These are phyloP conservation scores for Cyclura pinguis DNA, from an alignment of 2,797 vertebrate genomes.

Conservation along the genomic window DNA sequence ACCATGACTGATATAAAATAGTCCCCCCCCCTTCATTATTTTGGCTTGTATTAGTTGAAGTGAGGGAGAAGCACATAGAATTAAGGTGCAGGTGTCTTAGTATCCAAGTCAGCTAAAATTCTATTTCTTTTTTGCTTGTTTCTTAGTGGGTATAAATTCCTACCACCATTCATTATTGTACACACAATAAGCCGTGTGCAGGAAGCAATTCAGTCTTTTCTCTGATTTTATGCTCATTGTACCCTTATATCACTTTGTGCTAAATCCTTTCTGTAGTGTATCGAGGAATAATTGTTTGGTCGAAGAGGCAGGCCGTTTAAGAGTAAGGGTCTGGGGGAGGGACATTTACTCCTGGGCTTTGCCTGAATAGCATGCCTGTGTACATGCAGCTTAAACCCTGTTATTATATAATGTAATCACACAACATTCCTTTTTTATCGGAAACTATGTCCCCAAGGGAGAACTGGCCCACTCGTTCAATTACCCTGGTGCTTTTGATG, in stretches of 20 bases:
- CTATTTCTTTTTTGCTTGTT: neutral
- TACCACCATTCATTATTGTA: neutral
- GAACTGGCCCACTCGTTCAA: neutral
- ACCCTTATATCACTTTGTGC: neutral
- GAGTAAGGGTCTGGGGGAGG: neutral
- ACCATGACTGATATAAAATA: slow-evolving; percentile 26
- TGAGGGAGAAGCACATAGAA: slow-evolving; percentile 38
- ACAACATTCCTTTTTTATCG: slow-evolving; percentile 22
- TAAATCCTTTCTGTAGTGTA: neutral
- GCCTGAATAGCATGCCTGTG: neutral
- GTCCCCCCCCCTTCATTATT: slow-evolving; percentile 40
- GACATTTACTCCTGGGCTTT: slow-evolving; percentile 4
- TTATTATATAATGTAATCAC: slow-evolving; percentile 1
- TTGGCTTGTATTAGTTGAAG: slow-evolving; percentile 42
- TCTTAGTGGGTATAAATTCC: too few species aligned
- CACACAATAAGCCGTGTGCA: neutral
- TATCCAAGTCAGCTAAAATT: neutral
- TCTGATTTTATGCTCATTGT: neutral
- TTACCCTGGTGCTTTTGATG: neutral
- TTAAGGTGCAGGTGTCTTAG: neutral
- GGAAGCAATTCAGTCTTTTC: neutral
- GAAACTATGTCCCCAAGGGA: neutral
- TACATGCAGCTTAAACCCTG: neutral
- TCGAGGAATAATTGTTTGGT: neutral
- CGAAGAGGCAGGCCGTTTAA: neutral